Percentiles rank a stretch among this genome's conserved stretches.
These are phyloP conservation scores for Coluber constrictor DNA, from an alignment of 2,797 vertebrate species.

Conservation along the genomic window DNA sequence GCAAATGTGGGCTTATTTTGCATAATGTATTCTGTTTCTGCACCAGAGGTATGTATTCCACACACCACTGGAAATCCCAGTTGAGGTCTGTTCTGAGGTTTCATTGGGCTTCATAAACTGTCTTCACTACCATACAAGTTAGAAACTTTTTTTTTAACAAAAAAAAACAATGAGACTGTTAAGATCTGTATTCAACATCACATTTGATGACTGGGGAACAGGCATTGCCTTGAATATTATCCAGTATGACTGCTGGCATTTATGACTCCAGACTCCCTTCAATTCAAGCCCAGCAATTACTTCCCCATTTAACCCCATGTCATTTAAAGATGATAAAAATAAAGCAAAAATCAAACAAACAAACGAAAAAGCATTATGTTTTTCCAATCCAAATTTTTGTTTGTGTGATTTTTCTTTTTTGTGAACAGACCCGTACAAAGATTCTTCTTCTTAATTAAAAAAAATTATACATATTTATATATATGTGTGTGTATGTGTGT, in stretches of 20 bases:
- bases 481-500: background rate
- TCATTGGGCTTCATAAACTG: background rate
- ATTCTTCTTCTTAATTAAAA: slow-evolving; percentile 63
- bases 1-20: slow-evolving; percentile 6
- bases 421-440: slow-evolving; percentile 63
- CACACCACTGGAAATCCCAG: background rate
- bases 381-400: slow-evolving; percentile 37
- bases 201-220: background rate
- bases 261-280: background rate
- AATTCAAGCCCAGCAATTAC: slow-evolving; percentile 2
- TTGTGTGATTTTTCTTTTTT: slow-evolving; percentile 40
- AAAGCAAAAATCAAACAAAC: background rate
- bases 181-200: background rate
- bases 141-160: background rate
- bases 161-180: background rate
- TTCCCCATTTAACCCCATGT: background rate
- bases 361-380: slow-evolving; percentile 14
- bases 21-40: background rate
- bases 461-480: slow-evolving; percentile 59
- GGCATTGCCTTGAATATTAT: background rate
- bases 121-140: background rate
- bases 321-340: slow-evolving; percentile 7
- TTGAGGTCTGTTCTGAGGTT: background rate
- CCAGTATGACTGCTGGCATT: background rate
- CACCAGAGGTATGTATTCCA: background rate